A percentile compares a stretch with the other conserved stretches of the same genome.
Conservation (phyloP, 2,113 vertebrate genomes). For the Suricata suricatta region DNA sequence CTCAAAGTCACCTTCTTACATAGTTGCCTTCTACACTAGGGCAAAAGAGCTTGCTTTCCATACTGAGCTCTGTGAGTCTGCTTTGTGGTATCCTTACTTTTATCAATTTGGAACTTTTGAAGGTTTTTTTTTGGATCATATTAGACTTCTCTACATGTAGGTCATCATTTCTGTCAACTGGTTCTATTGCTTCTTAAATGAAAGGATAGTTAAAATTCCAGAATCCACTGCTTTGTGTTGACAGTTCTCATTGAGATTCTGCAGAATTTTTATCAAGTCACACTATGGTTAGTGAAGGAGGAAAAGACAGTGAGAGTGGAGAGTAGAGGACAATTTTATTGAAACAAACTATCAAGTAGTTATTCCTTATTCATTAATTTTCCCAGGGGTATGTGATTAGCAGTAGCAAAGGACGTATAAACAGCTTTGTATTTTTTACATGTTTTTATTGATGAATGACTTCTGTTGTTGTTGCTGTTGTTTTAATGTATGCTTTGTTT, state of each 20-base stretch:
- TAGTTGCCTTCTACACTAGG: slow-evolving; percentile 77
- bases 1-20: slow-evolving; percentile 83
- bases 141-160: slow-evolving; percentile 82
- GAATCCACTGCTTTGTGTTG: slow-evolving; percentile 80
- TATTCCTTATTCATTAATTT: slow-evolving; percentile 65
- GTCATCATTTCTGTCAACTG: slow-evolving; percentile 85
- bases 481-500: slow-evolving; percentile 45
- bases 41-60: slow-evolving; percentile 77
- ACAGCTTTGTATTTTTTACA: background rate
- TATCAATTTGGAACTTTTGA: slow-evolving; percentile 84
- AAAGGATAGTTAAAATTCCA: slow-evolving; percentile 82
- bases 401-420: slow-evolving; percentile 37
- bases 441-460: slow-evolving; percentile 25
- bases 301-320: background rate
- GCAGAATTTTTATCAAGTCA: slow-evolving; percentile 62
- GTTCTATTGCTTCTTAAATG: slow-evolving; percentile 85
- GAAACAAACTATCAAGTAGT: background rate
- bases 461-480: background rate
- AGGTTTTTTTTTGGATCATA: slow-evolving; percentile 85
- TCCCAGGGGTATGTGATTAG: background rate
- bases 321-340: background rate
- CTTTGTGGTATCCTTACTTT: slow-evolving; percentile 85
- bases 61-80: slow-evolving; percentile 82
- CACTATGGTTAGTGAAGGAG: slow-evolving; percentile 56
- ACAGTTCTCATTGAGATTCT: slow-evolving; percentile 80